Evolutionary conservation across 2,113 vertebrate species (phyloP).

Genomic region (Petaurus breviceps): DNA sequence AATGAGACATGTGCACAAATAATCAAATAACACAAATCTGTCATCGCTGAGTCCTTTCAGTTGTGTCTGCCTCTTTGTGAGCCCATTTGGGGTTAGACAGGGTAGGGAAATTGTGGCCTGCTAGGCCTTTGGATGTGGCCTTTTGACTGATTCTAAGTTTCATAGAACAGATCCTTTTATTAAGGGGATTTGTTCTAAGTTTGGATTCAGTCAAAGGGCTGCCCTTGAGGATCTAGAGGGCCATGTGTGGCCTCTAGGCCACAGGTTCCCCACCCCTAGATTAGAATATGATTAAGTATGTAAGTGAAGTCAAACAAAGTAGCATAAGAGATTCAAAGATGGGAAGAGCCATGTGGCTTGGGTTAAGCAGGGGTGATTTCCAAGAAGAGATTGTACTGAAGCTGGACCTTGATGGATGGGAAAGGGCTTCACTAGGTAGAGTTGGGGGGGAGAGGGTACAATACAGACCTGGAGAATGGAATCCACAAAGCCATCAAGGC

Average conservation of each 20-base stretch:
- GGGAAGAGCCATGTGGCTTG: background rate
- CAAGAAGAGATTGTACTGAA: background rate
- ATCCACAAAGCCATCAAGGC: background rate
- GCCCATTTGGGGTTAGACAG: background rate
- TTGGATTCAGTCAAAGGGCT: too few species aligned
- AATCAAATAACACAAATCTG: background rate
- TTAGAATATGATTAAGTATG: background rate
- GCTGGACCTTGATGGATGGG: background rate
- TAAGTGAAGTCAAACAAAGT: background rate
- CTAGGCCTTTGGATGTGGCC: too few species aligned
- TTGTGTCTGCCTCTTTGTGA: background rate
- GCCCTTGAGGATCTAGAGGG: too few species aligned
- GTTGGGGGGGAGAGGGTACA: background rate
- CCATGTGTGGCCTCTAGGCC: too few species aligned
- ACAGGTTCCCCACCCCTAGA: too few species aligned
- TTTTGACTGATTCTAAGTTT: too few species aligned
- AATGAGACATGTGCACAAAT: background rate
- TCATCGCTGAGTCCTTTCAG: background rate
- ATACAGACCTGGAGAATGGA: background rate
- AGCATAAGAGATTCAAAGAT: background rate
- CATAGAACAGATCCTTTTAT: too few species aligned
- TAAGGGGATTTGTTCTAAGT: too few species aligned
- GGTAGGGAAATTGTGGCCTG: too few species aligned
- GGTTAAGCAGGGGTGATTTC: background rate
- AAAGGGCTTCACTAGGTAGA: background rate